Base-by-base conservation (phyloP, 2,888 invertebrate genomes). In the Scaptomyza cyrtandrae region DNA sequence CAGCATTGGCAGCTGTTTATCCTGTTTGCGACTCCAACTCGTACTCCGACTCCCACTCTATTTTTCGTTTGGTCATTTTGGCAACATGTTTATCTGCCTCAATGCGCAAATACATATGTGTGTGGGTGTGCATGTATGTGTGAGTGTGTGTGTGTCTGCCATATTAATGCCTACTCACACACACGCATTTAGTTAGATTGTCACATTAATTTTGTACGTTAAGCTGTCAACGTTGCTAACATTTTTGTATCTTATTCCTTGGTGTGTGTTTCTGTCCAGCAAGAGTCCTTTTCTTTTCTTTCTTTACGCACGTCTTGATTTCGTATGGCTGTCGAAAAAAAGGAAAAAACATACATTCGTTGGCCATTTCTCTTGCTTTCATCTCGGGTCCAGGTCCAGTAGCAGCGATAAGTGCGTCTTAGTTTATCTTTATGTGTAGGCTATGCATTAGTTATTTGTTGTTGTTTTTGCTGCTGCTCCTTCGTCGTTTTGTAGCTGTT, bases 131-230 rank as follows among this genome's bases (percentile, higher is more conserved):
- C 7, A n/a, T n/a, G n/a, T n/a, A n/a, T n/a, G n/a, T n/a, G n/a
- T n/a, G n/a, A n/a, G n/a, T n/a, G 39, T 56, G 46, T 59, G 13
- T 46, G 13, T 41, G 10, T 56, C 35, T 64, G 64, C 44, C 37
- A 63, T 63, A 53, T 41, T 46, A 16, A 41, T 41, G 33, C 58
- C 60, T 46, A 55, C 45, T 10, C 31, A 58, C 54, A 56, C 63
- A 44, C 68, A 65, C 56, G 54, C 68, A 76, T 78, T 65, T 67
- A 50, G 61, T 60, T 85, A 81, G 83, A 87, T 87, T 83, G 83
- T 83, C 83, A 87, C 88, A 83, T 83, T 83, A 85, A 87, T 83
- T 87, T 85, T 77, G 77, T 77, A 85, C 87, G 83, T 83, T 83
- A 87, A 83, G 83, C 87, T 83, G 83, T 87, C 83, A 83, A 81